phyloP scores from a whole-genome alignment of 2,113 vertebrate genomes.

The Cyanoramphus novaezelandiae region DNA sequence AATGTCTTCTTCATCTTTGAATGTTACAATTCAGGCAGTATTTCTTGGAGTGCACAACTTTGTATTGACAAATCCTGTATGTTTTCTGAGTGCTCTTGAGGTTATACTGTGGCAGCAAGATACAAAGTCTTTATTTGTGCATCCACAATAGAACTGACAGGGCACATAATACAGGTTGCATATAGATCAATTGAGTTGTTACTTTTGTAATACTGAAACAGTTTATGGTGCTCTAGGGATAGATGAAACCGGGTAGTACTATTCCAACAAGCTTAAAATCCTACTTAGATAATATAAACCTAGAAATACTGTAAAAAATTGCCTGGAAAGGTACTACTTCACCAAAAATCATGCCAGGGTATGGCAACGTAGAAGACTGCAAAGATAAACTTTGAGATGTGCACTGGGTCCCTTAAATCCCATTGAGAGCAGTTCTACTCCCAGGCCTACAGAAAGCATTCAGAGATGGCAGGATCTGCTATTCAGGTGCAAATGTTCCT shows the following conservation, averaged over 20 bases:
- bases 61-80: not conserved
- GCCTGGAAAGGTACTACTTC: not conserved
- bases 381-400: not conserved
- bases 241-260: not conserved
- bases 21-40: not conserved
- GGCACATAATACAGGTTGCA: not conserved
- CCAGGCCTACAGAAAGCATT: not conserved
- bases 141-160: not conserved
- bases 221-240: not conserved
- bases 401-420: not conserved
- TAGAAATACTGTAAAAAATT: not conserved
- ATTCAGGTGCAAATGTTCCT: not conserved
- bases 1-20: conserved; percentile 5
- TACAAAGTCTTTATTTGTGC: rapidly evolving
- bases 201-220: not conserved
- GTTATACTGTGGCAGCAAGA: not conserved
- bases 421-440: not conserved
- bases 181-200: not conserved
- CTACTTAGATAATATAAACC: not conserved
- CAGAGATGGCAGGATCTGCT: not conserved
- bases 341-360: not conserved
- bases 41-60: not conserved
- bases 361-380: not conserved
- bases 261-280: not conserved
- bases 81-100: not conserved